These are phyloP conservation scores for Phenganax subtilis DNA, from an alignment of 92 coral and sea anemone species.

Conservation along the genomic window DNA sequence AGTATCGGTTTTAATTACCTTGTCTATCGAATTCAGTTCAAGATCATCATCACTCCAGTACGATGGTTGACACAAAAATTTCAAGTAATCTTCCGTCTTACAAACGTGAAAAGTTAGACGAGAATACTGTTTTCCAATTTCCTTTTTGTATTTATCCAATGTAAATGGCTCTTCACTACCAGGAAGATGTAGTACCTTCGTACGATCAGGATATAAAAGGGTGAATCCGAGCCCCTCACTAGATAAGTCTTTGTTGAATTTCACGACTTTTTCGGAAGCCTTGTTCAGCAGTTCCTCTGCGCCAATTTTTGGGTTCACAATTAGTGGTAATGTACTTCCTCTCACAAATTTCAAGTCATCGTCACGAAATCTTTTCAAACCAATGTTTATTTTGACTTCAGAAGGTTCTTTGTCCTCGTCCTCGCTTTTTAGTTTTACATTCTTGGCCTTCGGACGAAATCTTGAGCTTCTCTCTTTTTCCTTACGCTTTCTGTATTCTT, in stretches of 20 bases:
- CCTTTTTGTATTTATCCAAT: neutral
- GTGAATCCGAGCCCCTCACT: slow-evolving; percentile 23
- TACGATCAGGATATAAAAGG: slow-evolving; percentile 50
- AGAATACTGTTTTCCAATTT: neutral
- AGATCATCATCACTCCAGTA: no score
- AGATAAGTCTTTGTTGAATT: slow-evolving; percentile 48
- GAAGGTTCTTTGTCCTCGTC: neutral
- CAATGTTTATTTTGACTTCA: slow-evolving; percentile 52
- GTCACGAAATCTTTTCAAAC: slow-evolving; percentile 41
- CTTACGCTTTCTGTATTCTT: no score
- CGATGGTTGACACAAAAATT: neutral
- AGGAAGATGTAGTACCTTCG: slow-evolving; percentile 21
- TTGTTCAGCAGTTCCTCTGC: slow-evolving; percentile 49
- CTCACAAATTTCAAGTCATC: slow-evolving; percentile 39
- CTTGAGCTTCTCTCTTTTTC: no score
- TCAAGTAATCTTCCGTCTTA: neutral
- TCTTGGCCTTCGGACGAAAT: no score
- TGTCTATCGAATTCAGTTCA: no score
- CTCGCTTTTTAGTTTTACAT: no score
- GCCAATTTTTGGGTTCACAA: slow-evolving; percentile 37
- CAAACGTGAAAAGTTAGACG: slow-evolving; percentile 1
- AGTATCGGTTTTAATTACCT: no score
- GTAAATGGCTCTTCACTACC: neutral
- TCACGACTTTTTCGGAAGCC: slow-evolving; percentile 47
- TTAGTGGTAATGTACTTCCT: slow-evolving; percentile 50